These are phyloP conservation scores for Ladona fulva DNA, from an alignment of 1,140 invertebrate genomes.

Conservation along the genomic window DNA sequence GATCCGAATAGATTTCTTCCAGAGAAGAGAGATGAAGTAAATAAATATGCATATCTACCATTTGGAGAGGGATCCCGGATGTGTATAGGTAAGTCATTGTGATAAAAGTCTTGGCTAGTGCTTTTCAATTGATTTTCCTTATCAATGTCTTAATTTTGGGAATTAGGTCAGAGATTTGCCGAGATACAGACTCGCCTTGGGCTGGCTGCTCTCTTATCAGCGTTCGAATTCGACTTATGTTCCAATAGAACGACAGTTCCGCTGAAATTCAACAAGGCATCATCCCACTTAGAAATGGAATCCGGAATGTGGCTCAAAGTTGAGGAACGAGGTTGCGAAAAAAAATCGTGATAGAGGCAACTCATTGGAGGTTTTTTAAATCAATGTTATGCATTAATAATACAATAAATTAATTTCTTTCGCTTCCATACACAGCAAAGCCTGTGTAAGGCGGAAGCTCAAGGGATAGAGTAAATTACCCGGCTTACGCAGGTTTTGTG, in stretches of 20 bases:
- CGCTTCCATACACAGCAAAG: too few species aligned
- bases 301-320: background rate
- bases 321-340: background rate
- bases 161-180: slow-evolving; percentile 15
- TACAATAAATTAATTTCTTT: too few species aligned
- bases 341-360: background rate
- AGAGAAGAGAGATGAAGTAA: slow-evolving; percentile 22
- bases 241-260: background rate
- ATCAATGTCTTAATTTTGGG: background rate
- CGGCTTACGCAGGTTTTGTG: too few species aligned
- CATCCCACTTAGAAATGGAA: background rate
- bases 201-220: background rate
- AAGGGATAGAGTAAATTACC: too few species aligned
- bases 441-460: too few species aligned
- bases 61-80: slow-evolving; percentile 18
- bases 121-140: background rate
- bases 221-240: slow-evolving; percentile 14
- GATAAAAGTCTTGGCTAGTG: background rate
- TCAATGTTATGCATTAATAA: too few species aligned
- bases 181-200: slow-evolving; percentile 12
- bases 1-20: slow-evolving; percentile 17
- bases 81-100: slow-evolving; percentile 16
- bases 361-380: too few species aligned
- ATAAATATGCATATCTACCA: slow-evolving; percentile 15
- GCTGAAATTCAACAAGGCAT: background rate